Percentiles rank a stretch among this genome's conserved stretches.
phyloP scores from a whole-genome alignment of 2,797 vertebrate species.

The Aphelocoma californica region DNA sequence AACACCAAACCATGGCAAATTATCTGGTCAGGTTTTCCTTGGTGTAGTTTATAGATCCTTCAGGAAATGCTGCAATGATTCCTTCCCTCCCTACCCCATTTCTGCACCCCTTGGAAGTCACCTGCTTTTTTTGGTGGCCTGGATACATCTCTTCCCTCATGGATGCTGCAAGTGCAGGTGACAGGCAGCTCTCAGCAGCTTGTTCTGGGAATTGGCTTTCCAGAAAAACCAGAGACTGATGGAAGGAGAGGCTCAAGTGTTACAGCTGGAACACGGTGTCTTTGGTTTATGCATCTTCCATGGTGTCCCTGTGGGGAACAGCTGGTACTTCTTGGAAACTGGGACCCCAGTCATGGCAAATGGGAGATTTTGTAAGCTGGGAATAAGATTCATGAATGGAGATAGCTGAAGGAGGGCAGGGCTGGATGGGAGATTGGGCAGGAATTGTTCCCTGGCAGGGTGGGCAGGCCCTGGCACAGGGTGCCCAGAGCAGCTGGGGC shows the following conservation, averaged over 20 bases:
- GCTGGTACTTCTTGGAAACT: background rate
- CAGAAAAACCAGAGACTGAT: background rate
- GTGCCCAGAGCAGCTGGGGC: background rate
- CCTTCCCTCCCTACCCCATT: background rate
- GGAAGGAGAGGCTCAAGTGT: background rate
- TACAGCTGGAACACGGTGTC: background rate
- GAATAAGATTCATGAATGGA: background rate
- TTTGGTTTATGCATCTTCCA: background rate
- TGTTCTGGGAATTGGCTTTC: background rate
- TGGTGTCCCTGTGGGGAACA: background rate
- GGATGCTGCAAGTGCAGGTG: background rate
- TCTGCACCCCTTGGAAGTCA: background rate
- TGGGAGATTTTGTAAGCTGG: background rate
- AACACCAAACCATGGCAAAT: background rate
- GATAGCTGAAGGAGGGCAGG: background rate
- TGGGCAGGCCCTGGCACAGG: background rate
- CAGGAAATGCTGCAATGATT: background rate
- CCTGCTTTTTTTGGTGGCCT: background rate
- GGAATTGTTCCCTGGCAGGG: background rate
- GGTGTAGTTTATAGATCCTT: background rate
- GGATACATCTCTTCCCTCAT: background rate
- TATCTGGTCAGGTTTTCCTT: background rate
- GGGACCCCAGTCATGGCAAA: background rate
- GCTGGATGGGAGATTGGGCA: rapidly evolving
- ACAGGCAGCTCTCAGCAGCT: background rate